Conservation (phyloP, 2,113 vertebrate species). For the Procavia capensis region DNA sequence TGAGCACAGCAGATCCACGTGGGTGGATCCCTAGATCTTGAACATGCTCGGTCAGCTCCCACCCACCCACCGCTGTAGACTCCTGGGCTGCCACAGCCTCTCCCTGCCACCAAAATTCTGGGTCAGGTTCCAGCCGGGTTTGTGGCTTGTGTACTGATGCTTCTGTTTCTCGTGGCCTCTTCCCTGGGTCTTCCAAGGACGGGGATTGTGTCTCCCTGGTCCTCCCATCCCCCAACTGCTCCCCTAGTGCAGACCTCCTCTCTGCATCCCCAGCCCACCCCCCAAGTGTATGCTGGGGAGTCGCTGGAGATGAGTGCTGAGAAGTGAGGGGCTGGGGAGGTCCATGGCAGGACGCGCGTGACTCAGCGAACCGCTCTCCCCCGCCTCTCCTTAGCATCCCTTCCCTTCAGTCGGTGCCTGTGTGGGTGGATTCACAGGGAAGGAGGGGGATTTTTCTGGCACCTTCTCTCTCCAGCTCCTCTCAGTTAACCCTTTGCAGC, state of each 20-base stretch:
- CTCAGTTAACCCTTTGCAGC: background rate
- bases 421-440: constrained; percentile 15
- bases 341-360: too few relatives aligned
- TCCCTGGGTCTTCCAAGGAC: background rate
- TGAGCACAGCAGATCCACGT: too few relatives aligned
- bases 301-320: background rate
- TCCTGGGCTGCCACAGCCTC: background rate
- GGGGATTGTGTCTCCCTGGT: background rate
- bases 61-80: background rate
- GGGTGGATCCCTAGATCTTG: background rate
- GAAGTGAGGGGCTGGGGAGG: background rate
- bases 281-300: background rate
- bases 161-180: background rate
- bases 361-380: constrained; percentile 33
- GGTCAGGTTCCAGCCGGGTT: accelerated
- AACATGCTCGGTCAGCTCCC: background rate
- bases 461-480: background rate
- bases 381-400: constrained; percentile 9
- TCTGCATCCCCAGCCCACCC: background rate
- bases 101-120: background rate
- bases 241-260: background rate
- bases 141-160: accelerated
- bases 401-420: constrained; percentile 2
- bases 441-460: constrained; percentile 31
- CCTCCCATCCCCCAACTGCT: background rate